These are phyloP conservation scores for Azemiops feae DNA, from an alignment of 2,113 vertebrate genomes.

Conservation along the genomic window DNA sequence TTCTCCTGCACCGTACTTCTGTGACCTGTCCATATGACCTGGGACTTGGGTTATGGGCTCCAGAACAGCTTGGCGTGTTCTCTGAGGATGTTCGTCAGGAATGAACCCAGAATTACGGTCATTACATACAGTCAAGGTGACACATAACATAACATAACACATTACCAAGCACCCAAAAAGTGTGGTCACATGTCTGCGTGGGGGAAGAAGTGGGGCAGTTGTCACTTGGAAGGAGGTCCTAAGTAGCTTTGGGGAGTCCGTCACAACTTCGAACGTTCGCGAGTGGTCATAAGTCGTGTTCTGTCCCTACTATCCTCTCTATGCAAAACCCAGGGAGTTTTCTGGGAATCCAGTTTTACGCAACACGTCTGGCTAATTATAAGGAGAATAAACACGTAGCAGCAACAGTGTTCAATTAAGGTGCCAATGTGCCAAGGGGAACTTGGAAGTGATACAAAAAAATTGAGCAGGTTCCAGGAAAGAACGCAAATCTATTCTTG, in stretches of 20 bases:
- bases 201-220: background rate
- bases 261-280: rapidly evolving
- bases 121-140: background rate
- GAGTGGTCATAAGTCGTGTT: background rate
- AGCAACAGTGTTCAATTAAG: background rate
- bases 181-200: background rate
- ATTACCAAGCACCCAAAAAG: too few relatives aligned
- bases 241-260: background rate
- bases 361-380: background rate
- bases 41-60: background rate
- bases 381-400: background rate
- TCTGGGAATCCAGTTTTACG: background rate
- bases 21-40: background rate
- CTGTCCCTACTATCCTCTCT: background rate
- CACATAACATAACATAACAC: too few relatives aligned
- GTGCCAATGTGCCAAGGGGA: background rate
- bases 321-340: background rate
- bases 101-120: background rate
- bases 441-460: background rate
- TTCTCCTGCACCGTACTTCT: background rate
- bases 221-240: background rate
- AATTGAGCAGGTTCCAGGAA: background rate
- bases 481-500: background rate
- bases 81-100: background rate
- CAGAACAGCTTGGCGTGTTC: background rate